Percentiles rank a stretch among this genome's conserved stretches.
Conservation (phyloP, 1,140 invertebrate species). For the Papilio dardanus region DNA sequence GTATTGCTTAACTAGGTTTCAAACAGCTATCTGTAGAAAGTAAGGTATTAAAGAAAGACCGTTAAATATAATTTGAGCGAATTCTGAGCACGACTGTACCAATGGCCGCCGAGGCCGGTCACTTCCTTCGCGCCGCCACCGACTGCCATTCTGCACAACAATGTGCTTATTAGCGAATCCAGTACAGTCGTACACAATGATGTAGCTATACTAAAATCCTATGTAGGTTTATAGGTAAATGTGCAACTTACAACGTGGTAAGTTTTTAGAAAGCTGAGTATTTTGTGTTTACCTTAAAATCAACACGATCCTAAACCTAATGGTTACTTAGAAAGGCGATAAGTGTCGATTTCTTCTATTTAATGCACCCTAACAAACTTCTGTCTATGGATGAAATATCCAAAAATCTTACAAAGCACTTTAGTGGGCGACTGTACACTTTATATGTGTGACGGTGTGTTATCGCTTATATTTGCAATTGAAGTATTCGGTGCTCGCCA, state of each 20-base stretch:
- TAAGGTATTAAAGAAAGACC: constrained; percentile 38
- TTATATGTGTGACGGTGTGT: constrained; percentile 17
- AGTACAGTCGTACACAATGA: constrained; percentile 19
- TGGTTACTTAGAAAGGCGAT: background rate
- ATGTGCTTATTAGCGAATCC: constrained; percentile 41
- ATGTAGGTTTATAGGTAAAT: background rate
- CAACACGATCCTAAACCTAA: background rate
- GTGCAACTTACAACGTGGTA: background rate
- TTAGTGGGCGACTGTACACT: constrained; percentile 1
- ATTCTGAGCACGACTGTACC: constrained; percentile 65
- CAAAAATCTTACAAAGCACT: background rate
- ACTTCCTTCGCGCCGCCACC: constrained; percentile 56
- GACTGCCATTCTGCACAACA: constrained; percentile 44
- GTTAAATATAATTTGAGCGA: constrained; percentile 42
- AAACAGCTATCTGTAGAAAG: constrained; percentile 38
- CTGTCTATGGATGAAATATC: background rate
- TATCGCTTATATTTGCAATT: constrained; percentile 48
- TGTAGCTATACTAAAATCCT: background rate
- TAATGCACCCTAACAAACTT: too few relatives aligned
- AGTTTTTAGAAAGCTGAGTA: background rate
- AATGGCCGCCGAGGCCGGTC: constrained; percentile 68
- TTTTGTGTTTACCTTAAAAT: background rate
- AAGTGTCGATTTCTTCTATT: background rate
- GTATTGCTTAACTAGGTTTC: constrained; percentile 30
- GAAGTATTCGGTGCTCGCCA: constrained; percentile 41